phyloP scores from a whole-genome alignment of 2,888 invertebrate species.

The Diaphora mendica region DNA sequence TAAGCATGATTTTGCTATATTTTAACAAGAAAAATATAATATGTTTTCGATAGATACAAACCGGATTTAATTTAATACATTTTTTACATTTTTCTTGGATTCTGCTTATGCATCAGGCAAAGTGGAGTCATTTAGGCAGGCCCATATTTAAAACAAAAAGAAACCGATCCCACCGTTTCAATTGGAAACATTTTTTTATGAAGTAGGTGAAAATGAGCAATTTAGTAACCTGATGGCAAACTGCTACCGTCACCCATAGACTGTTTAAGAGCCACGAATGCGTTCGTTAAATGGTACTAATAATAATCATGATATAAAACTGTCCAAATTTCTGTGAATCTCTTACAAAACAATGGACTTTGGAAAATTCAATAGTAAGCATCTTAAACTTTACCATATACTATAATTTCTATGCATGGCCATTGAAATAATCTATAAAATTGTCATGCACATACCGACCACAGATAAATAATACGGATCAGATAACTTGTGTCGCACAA shows the following conservation, averaged over 20 bases:
- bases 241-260: neutral
- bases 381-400: conserved; percentile 48
- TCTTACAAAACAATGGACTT: neutral
- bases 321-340: neutral
- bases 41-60: neutral
- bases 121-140: too few relatives aligned
- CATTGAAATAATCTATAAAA: conserved; percentile 80
- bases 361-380: neutral
- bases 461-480: conserved; percentile 81
- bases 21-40: neutral
- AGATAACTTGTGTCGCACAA: conserved; percentile 78
- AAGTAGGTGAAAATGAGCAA: too few relatives aligned
- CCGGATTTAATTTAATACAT: too few relatives aligned
- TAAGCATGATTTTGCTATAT: neutral
- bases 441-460: conserved; percentile 79
- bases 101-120: too few relatives aligned
- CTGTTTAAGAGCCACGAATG: neutral
- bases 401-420: conserved; percentile 69
- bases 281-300: neutral
- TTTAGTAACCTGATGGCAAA: too few relatives aligned
- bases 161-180: neutral
- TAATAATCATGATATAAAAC: neutral
- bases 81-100: too few relatives aligned
- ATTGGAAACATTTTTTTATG: neutral
- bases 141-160: too few relatives aligned